phyloP scores from a whole-genome alignment of 2,113 vertebrate species.

The Sapajus apella region DNA sequence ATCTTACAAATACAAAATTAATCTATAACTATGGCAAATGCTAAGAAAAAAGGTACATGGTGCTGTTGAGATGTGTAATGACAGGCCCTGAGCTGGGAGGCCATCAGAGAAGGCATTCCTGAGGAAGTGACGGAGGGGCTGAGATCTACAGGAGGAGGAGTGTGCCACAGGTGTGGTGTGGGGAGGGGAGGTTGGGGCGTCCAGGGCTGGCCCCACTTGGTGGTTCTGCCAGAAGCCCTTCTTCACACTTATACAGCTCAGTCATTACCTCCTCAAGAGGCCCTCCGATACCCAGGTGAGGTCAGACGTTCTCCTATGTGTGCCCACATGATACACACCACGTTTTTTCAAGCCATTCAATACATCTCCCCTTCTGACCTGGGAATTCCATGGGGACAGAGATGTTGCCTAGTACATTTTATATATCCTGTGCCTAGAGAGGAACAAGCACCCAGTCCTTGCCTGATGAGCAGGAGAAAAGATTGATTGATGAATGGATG shows the following conservation, averaged over 20 bases:
- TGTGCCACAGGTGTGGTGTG: background rate
- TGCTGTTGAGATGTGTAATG: background rate
- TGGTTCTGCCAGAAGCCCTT: background rate
- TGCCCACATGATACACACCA: accelerated
- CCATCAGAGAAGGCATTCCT: background rate
- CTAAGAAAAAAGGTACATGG: background rate
- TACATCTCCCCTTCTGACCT: background rate
- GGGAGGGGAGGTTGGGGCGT: background rate
- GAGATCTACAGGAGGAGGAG: background rate
- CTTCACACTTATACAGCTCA: background rate
- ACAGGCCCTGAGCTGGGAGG: no score
- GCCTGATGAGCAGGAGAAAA: background rate
- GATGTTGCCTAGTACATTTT: background rate
- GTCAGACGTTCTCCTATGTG: background rate
- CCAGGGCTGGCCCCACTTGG: background rate
- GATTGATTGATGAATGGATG: background rate
- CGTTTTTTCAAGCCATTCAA: background rate
- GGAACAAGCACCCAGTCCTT: background rate
- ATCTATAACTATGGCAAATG: background rate
- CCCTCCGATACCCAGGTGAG: background rate
- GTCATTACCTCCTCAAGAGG: background rate
- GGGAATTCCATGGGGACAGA: background rate
- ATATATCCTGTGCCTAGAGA: background rate
- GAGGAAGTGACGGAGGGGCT: background rate
- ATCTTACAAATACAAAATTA: background rate